Base-by-base conservation (phyloP, 2,888 invertebrate species). In the Macaria notata region DNA sequence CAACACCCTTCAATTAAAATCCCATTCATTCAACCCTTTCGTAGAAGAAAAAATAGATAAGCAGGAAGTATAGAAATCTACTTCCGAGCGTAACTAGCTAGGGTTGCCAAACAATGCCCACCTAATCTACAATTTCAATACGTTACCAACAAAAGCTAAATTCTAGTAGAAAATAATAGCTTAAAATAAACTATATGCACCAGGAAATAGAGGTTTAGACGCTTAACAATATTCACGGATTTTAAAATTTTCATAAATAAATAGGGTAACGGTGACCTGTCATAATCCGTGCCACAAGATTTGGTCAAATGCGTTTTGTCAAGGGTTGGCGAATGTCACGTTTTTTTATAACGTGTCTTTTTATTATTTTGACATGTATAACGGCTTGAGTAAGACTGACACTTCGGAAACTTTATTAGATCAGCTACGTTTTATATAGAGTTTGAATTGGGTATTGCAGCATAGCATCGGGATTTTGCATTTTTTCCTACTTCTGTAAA, bases 1-100 rank as follows among this genome's bases (percentile, higher is more conserved):
- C 70, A 78, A 71, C 72, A 77, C 84, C 86, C 88, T 84, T 78
- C 83, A 86, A 87, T 88, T 88, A 88, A 87, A 85, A 83, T 82
- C 79, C 79, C 82, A 88, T 89, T 87, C 82, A 86, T 83, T 71
- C 75, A 76, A 79, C 81, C 82, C 83, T 78, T 75, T 64, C 66
- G 63, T 63, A 49, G 46, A 49, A 52, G 69, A 69, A 81, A 82
- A 82, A 80, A 79, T 76, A 79, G 78, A 81, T 73, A 80, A 75
- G 72, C 78, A 81, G 84, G 86, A 87, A 86, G 80, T 75, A 70
- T 59, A 72, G 68, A 76, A 78, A 67, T 74, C 65, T 66, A 71
- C 79, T 81, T 77, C 79, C 75, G 71, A 70, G 70, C 50, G 61
- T 69, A 73, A 72, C 73, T 72, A 72, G 73, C 74, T 73, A 73